phyloP scores from a whole-genome alignment of 2,797 vertebrate species.

The Clarias laeviceps region DNA sequence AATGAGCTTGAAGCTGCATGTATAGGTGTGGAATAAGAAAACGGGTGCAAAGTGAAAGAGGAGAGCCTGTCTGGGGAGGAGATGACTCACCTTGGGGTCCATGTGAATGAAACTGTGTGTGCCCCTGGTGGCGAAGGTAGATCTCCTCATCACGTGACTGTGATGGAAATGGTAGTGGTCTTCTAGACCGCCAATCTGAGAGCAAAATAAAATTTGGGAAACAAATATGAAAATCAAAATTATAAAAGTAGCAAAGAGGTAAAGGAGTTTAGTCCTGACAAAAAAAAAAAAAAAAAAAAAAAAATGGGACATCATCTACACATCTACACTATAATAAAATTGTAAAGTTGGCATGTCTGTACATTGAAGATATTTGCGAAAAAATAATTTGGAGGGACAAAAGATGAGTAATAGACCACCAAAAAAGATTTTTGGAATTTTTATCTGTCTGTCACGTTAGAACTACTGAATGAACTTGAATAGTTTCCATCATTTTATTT shows the following conservation, averaged over 20 bases:
- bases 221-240: not conserved
- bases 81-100: slow-evolving; percentile 84
- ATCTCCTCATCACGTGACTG: slow-evolving; percentile 85
- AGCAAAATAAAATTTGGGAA: slow-evolving; percentile 44
- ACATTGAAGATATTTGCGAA: too few species aligned
- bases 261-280: not conserved
- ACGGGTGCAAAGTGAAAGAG: not conserved
- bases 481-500: too few species aligned
- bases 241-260: not conserved
- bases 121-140: slow-evolving; percentile 77
- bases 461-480: too few species aligned
- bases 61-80: not conserved
- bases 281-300: slow-evolving; percentile 7
- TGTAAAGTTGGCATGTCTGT: too few species aligned
- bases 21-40: not conserved
- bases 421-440: too few species aligned
- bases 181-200: slow-evolving; percentile 87
- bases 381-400: too few species aligned
- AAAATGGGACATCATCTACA: not conserved
- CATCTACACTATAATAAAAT: too few species aligned
- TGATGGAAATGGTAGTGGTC: slow-evolving; percentile 92
- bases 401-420: too few species aligned
- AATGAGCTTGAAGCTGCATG: slow-evolving; percentile 20
- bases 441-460: too few species aligned
- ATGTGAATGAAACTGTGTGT: slow-evolving; percentile 87